Conservation (phyloP, 2,888 invertebrate genomes). For the Salpingus planirostris region DNA sequence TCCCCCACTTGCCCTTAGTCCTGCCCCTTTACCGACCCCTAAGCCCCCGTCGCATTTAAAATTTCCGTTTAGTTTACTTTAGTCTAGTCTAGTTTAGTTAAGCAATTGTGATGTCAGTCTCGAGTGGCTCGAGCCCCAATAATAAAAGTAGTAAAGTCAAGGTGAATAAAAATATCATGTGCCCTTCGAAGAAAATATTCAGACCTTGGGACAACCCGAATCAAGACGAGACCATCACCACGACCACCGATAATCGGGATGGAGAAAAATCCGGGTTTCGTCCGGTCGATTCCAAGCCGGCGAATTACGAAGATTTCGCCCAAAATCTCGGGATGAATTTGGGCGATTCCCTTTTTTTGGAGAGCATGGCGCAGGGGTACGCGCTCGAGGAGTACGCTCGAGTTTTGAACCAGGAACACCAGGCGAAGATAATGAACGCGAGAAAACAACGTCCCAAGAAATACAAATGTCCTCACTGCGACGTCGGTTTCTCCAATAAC, state of each 20-base stretch:
- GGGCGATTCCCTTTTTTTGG: conserved; percentile 32
- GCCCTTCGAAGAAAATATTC: conserved; percentile 26
- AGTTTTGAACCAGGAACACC: conserved; percentile 62
- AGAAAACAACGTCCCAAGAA: conserved; percentile 80
- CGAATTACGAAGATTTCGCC: neutral
- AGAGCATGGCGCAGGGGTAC: conserved; percentile 38
- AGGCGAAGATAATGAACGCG: conserved; percentile 55
- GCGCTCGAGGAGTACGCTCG: conserved; percentile 65
- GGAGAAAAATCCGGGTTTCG: conserved; percentile 19
- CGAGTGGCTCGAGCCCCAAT: no score
- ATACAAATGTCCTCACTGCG: conserved; percentile 83
- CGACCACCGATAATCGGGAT: conserved; percentile 41
- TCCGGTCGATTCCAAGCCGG: conserved; percentile 9
- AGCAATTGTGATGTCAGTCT: no score
- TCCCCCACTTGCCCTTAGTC: conserved; percentile 36
- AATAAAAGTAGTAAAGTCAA: conserved; percentile 9
- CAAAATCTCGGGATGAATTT: conserved; percentile 20
- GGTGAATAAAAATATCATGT: no score
- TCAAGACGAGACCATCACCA: conserved; percentile 52
- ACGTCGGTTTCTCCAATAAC: conserved; percentile 89
- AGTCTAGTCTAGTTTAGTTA: no score
- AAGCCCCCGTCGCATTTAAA: conserved; percentile 35
- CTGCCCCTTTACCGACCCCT: conserved; percentile 34
- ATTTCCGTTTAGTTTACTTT: conserved; percentile 34
- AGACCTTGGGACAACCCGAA: conserved; percentile 31